Evolutionary conservation across 2,797 vertebrate genomes (phyloP).

Genomic region (Selene dorsalis): DNA sequence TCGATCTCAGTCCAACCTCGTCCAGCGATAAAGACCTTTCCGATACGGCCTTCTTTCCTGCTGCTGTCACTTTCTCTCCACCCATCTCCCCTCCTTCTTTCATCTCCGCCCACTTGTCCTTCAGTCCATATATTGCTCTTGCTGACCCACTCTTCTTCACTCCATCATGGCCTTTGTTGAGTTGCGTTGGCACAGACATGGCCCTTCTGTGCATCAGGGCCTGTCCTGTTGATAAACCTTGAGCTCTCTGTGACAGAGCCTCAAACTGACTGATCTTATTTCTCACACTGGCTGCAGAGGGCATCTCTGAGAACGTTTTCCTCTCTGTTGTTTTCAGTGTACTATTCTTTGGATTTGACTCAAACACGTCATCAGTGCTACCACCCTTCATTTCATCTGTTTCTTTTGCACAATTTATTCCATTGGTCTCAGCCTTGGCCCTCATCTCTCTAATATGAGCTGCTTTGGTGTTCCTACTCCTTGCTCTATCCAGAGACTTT

Average conservation of each 20-base stretch:
- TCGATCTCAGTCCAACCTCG: constrained; percentile 49
- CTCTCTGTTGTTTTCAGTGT: constrained; percentile 40
- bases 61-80: constrained; percentile 12
- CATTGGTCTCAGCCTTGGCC: constrained; percentile 2
- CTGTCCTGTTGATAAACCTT: constrained; percentile 38
- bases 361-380: constrained; percentile 62
- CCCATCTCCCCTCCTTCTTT: constrained; percentile 24
- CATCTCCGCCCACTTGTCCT: constrained; percentile 39
- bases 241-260: constrained; percentile 75
- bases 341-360: constrained; percentile 41
- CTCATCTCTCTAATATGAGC: constrained; percentile 42
- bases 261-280: constrained; percentile 87
- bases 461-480: constrained; percentile 58
- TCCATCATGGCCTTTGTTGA: constrained; percentile 25
- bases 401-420: constrained; percentile 13
- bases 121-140: constrained; percentile 47
- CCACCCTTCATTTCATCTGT: constrained; percentile 5
- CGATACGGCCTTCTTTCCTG: constrained; percentile 47
- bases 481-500: constrained; percentile 75
- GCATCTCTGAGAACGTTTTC: constrained; percentile 44
- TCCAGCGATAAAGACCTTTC: constrained; percentile 68
- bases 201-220: constrained; percentile 61
- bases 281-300: constrained; percentile 77
- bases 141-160: constrained; percentile 65
- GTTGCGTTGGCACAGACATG: constrained; percentile 72